Conservation (phyloP, 64 coral and sea anemone genomes). For the Dendronephthya gigantea region DNA sequence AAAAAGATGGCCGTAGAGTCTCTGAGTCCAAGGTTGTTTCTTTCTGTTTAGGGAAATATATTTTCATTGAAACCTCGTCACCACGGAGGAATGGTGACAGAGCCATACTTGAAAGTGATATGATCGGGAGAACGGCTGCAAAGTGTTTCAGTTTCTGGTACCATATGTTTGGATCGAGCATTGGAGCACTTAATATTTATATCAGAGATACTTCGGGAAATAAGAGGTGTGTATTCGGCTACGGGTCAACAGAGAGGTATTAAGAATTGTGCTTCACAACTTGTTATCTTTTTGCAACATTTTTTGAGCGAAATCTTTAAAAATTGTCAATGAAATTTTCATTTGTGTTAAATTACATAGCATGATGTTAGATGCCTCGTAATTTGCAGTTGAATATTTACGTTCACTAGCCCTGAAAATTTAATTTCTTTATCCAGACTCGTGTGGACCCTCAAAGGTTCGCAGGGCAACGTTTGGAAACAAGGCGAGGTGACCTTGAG, state of each 20-base stretch:
- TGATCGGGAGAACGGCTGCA: constrained; percentile 59
- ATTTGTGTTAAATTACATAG: too few species aligned
- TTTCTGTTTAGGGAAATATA: constrained; percentile 51
- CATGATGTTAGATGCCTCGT: too few species aligned
- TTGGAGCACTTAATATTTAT: constrained; percentile 66
- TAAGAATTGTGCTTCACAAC: too few species aligned
- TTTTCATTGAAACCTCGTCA: constrained; percentile 85
- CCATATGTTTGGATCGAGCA: constrained; percentile 88
- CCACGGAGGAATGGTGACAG: constrained; percentile 65
- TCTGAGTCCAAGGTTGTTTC: not conserved
- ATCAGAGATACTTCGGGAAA: not conserved
- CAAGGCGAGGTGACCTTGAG: constrained; percentile 63
- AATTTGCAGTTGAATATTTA: not conserved
- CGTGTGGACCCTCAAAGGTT: constrained; percentile 74
- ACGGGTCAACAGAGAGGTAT: too few species aligned
- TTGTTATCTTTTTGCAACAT: too few species aligned
- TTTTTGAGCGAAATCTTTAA: too few species aligned
- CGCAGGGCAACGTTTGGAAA: constrained; percentile 93
- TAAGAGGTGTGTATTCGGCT: not conserved
- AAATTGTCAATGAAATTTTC: too few species aligned
- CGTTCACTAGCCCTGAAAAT: not conserved
- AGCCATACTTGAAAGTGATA: constrained; percentile 58
- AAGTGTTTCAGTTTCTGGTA: constrained; percentile 90
- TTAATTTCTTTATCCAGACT: constrained; percentile 32
- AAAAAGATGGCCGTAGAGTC: too few species aligned